Conservation (phyloP, 2,797 vertebrate genomes). For the Uromys caudimaculatus region DNA sequence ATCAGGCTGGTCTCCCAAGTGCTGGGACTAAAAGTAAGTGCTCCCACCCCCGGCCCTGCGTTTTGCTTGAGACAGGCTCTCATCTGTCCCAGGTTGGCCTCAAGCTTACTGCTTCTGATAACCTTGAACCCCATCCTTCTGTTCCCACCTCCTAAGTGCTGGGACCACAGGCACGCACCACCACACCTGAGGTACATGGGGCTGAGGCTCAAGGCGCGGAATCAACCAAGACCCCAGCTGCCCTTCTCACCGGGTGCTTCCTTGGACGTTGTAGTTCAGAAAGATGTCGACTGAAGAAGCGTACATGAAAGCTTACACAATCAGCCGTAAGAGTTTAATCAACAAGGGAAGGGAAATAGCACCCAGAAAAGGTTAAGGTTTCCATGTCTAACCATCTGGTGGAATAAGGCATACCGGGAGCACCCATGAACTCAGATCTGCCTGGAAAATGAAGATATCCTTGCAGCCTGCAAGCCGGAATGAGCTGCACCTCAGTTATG, state of each 20-base stretch:
- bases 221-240: neutral
- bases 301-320: fast-evolving
- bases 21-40: neutral
- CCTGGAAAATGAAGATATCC: neutral
- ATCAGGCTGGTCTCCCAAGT: neutral
- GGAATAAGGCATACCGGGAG: neutral
- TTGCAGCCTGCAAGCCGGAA: neutral
- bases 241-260: neutral
- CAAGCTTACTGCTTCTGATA: neutral
- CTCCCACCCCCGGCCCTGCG: neutral
- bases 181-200: neutral
- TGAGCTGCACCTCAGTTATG: too few species aligned
- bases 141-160: neutral
- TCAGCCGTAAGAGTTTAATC: neutral
- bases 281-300: neutral
- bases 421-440: too few species aligned
- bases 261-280: neutral
- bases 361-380: neutral
- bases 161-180: neutral
- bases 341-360: neutral
- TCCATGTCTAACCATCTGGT: neutral
- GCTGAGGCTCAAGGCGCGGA: neutral
- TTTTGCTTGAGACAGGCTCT: neutral
- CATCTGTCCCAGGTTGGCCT: too few species aligned
- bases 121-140: neutral